Evolutionary conservation across 2,888 invertebrate species (phyloP).

Genomic region (Marasmarcha lunaedactyla): DNA sequence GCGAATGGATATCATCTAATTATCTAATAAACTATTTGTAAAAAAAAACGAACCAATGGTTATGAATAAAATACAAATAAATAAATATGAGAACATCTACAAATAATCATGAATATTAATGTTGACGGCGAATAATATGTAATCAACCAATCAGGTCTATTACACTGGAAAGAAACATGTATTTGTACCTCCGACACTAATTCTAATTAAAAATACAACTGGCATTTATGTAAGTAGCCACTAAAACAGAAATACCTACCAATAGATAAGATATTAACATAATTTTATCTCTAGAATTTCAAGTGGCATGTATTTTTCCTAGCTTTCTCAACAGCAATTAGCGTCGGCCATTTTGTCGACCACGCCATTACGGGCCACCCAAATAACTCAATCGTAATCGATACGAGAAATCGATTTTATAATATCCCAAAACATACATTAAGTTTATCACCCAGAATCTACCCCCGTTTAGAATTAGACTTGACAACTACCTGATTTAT

Average conservation of each 20-base stretch:
- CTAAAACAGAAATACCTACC: neutral
- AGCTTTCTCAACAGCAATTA: slow-evolving; percentile 28
- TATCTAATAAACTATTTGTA: no score
- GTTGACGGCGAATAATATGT: no score
- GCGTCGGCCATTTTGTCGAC: slow-evolving; percentile 25
- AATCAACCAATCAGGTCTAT: no score
- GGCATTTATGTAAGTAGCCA: neutral
- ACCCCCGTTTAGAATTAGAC: slow-evolving; percentile 45
- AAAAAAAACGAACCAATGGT: no score
- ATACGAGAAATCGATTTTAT: slow-evolving; percentile 40
- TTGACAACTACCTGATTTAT: slow-evolving; percentile 47
- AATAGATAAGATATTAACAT: neutral
- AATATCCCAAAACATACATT: slow-evolving; percentile 25
- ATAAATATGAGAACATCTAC: no score
- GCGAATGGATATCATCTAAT: no score
- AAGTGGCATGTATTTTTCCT: slow-evolving; percentile 24
- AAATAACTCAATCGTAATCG: slow-evolving; percentile 38
- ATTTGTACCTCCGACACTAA: no score
- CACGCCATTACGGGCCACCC: slow-evolving; percentile 21
- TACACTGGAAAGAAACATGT: no score
- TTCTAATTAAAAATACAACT: no score
- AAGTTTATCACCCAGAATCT: slow-evolving; percentile 34
- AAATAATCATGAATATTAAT: no score
- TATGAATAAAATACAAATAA: no score
- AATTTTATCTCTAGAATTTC: slow-evolving; percentile 21